phyloP scores from a whole-genome alignment of 2,797 vertebrate genomes.

The Neosalanx taihuensis region DNA sequence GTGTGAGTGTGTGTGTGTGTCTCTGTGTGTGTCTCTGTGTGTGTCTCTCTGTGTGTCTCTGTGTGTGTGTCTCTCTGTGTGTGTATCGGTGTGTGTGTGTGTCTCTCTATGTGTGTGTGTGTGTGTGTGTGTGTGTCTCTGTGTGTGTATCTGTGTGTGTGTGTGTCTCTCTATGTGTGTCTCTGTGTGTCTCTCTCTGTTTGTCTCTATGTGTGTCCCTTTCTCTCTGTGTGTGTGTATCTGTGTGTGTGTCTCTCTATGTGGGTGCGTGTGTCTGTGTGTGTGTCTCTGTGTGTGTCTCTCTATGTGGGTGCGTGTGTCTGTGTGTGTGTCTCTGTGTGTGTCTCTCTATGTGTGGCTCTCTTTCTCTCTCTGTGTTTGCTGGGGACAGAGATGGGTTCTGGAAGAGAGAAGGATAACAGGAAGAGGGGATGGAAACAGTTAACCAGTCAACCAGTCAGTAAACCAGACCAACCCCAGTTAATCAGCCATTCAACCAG shows the following conservation, averaged over 20 bases:
- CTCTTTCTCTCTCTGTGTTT: background rate
- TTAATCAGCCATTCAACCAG: background rate
- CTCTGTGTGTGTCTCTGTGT: too few relatives aligned
- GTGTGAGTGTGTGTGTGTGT: background rate
- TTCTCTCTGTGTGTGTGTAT: background rate
- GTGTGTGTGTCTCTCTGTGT: background rate
- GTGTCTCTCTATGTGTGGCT: too few relatives aligned
- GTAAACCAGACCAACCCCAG: background rate
- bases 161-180: background rate
- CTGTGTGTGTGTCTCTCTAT: too few relatives aligned
- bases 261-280: background rate
- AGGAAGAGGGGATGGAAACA: background rate
- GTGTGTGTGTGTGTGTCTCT: too few relatives aligned
- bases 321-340: too few relatives aligned
- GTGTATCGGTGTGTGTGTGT: background rate
- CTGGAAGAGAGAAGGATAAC: background rate
- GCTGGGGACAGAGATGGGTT: background rate
- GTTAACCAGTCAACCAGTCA: slow-evolving; percentile 20
- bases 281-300: too few relatives aligned
- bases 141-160: too few relatives aligned
- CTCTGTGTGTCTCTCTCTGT: too few relatives aligned
- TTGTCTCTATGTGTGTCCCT: background rate
- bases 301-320: background rate
- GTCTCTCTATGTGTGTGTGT: too few relatives aligned
- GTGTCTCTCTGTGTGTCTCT: background rate